Percentiles rank a stretch among this genome's conserved stretches.
Evolutionary conservation across 2,888 invertebrate species (phyloP).

Genomic region (Neria commutata): DNA sequence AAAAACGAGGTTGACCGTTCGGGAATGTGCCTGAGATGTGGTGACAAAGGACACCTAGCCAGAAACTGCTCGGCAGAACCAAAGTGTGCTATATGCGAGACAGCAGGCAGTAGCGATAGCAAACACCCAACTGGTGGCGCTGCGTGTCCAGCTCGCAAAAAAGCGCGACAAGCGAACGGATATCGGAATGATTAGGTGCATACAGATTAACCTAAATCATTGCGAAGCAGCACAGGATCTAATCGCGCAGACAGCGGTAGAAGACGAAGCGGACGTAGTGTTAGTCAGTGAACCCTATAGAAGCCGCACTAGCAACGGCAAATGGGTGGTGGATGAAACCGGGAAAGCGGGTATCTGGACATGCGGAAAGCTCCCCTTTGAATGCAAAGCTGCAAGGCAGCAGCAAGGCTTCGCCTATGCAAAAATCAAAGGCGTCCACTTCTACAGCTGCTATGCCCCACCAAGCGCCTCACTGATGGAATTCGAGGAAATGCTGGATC

Average conservation of each 20-base stretch:
- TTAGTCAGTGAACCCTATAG: not conserved
- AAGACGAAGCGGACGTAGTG: not conserved
- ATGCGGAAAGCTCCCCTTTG: not conserved
- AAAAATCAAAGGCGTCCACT: not conserved
- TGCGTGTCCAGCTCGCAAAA: not conserved
- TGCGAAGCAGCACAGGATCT: constrained; percentile 4
- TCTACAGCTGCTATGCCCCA: constrained; percentile 18
- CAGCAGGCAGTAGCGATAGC: not conserved
- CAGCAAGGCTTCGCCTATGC: constrained; percentile 9
- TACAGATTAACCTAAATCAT: constrained; percentile 5
- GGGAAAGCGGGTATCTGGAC: constrained; percentile 7
- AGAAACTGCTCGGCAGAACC: not conserved
- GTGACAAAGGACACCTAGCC: not conserved
- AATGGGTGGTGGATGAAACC: not conserved
- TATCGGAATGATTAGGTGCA: not conserved
- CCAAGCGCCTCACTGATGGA: not conserved
- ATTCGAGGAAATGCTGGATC: not conserved
- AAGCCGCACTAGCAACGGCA: not conserved
- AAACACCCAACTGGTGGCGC: not conserved
- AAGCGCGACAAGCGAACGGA: not conserved
- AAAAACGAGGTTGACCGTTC: not conserved
- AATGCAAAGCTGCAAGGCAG: not conserved
- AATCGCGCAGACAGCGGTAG: not conserved
- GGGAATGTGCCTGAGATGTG: not conserved
- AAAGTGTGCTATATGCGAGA: not conserved